Base-by-base conservation (phyloP, 2,113 vertebrate genomes). In the Barnardius zonarius region DNA sequence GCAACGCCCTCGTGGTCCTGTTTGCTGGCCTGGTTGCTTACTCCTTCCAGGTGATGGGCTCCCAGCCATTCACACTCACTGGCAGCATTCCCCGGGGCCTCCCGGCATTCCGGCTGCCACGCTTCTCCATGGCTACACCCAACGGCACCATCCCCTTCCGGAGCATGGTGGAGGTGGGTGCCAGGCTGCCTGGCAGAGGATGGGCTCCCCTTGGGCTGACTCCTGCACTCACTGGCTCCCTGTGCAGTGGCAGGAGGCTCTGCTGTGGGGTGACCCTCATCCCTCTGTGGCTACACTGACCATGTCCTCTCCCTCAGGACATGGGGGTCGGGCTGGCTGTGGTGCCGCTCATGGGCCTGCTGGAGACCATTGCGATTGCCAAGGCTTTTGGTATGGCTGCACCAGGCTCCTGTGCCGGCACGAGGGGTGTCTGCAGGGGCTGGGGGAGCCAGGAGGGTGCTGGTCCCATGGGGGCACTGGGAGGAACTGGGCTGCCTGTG, bases 291-390 rank as follows among this genome's bases (percentile, higher is more conserved):
- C n/a, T n/a, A 6, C 15, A 0, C 55, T 78, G 41, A 2, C 22
- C 1, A 4, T 3, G 13, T 70, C 88, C 73, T 88, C 81, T 63
- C 62, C 59, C 30, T 5, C 97, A 99, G 99, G 98, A 96, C 90
- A 98, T 99, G 95, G 99, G 99, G 24, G 97, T 93, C 1, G 99
- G 98, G 10, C 97, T 99, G 89, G 98, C 98, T 1, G 98, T 99
- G 83, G 98, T 99, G 82, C 99, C 99, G 0, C 97, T 99, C 77
- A 98, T 99, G 98, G 99, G 99, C 9, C 95, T 99, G 62, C 87
- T 99, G 98, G 99, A 99, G 97, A 99, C 98, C 54, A 64, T 99
- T 2, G 99, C 98, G 1, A 99, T 99, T 68, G 99, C 99, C 37
- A 99, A 99, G 97, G 98, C 99, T 39, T 99, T 99, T 3, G 99